phyloP scores from a whole-genome alignment of 2,888 invertebrate species.

The Melinaea marsaeus region DNA sequence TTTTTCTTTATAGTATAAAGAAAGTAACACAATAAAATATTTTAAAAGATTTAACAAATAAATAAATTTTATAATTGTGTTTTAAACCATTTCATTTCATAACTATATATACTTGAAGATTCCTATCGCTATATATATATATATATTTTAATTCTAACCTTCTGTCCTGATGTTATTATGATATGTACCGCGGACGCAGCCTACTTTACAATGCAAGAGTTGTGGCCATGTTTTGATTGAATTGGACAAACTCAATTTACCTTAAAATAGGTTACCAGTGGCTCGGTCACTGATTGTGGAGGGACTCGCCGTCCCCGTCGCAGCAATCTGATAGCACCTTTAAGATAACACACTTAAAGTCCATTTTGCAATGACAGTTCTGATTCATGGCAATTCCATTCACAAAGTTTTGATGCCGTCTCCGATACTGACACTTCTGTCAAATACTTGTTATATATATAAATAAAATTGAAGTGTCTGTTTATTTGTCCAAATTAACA shows the following conservation, averaged over 20 bases:
- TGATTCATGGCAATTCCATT: no score
- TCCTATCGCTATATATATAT: background rate
- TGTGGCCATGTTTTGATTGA: slow-evolving; percentile 68
- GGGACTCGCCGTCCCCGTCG: slow-evolving; percentile 61
- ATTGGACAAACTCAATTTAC: slow-evolving; percentile 74
- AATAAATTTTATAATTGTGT: no score
- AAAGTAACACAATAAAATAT: no score
- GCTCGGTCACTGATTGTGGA: slow-evolving; percentile 71
- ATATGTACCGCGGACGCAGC: background rate
- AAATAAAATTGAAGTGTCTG: no score
- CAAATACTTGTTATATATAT: no score
- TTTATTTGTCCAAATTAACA: no score
- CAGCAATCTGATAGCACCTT: slow-evolving; percentile 30
- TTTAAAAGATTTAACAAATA: no score
- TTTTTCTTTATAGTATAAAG: no score
- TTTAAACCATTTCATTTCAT: no score
- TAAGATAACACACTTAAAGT: slow-evolving; percentile 16
- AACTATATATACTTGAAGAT: background rate
- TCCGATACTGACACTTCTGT: no score
- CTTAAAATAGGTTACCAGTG: slow-evolving; percentile 63
- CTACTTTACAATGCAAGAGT: slow-evolving; percentile 70
- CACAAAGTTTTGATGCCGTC: no score
- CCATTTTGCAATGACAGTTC: slow-evolving; percentile 1
- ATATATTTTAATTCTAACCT: background rate
- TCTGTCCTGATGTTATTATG: background rate